These are phyloP conservation scores for Coryphaenoides rupestris DNA, from an alignment of 2,113 vertebrate species.

Conservation along the genomic window DNA sequence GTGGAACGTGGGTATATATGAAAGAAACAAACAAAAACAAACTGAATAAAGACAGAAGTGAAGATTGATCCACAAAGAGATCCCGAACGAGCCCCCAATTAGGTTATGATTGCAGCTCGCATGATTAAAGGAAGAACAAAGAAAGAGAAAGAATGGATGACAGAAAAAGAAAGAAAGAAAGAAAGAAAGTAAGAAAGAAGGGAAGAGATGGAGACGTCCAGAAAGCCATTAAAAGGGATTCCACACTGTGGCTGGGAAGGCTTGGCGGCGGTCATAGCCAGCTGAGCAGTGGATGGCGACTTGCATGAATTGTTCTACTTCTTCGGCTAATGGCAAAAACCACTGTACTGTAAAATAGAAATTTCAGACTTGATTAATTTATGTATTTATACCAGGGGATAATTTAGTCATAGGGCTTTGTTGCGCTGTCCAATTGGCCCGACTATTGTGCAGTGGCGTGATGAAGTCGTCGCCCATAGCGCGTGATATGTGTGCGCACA, in stretches of 20 bases:
- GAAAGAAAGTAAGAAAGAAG: background rate
- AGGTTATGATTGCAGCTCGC: no score
- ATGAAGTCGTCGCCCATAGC: conserved; percentile 39
- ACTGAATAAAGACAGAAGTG: conserved; percentile 29
- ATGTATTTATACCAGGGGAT: conserved; percentile 65
- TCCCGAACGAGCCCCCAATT: no score
- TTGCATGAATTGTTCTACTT: conserved; percentile 69
- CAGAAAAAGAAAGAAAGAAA: background rate
- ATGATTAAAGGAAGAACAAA: conserved; percentile 33
- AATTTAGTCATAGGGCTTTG: conserved; percentile 60
- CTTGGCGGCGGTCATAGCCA: conserved; percentile 75
- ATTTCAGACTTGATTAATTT: conserved; percentile 80
- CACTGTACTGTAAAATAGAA: conserved; percentile 80
- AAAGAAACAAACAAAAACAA: no score
- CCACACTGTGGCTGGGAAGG: conserved; percentile 46
- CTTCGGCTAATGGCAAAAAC: conserved; percentile 74
- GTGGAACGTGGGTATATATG: no score
- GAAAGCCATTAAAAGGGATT: conserved; percentile 66
- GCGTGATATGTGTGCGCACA: conserved; percentile 6
- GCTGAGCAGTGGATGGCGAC: conserved; percentile 66
- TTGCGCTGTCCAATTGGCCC: conserved; percentile 55
- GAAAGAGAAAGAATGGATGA: conserved; percentile 13
- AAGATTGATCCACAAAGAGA: no score
- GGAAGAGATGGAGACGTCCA: background rate
- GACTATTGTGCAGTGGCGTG: conserved; percentile 43